These are phyloP conservation scores for Chorisops tibialis DNA, from an alignment of 2,888 invertebrate species.

Conservation along the genomic window DNA sequence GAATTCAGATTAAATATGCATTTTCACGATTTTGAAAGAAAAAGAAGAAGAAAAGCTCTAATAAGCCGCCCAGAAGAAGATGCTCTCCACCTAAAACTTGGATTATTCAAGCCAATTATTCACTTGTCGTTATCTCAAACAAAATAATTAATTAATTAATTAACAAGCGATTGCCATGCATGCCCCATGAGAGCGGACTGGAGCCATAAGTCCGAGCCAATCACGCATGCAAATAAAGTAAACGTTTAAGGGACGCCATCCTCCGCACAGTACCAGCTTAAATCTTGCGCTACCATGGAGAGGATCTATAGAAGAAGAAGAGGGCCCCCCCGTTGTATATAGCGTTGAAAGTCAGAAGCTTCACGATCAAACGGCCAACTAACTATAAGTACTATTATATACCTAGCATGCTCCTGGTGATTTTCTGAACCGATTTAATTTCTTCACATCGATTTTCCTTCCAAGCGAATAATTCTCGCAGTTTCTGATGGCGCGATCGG, in stretches of 20 bases:
- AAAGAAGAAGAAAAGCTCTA: not conserved
- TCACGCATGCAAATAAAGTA: slow-evolving; percentile 37
- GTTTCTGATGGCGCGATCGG: too few species aligned
- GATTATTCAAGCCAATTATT: slow-evolving; percentile 41
- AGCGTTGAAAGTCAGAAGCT: not conserved
- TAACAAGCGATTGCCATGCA: slow-evolving; percentile 47
- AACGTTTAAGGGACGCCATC: too few species aligned
- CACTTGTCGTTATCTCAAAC: slow-evolving; percentile 44
- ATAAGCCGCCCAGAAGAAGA: not conserved
- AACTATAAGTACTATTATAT: not conserved
- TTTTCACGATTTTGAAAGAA: not conserved
- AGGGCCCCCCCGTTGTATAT: not conserved
- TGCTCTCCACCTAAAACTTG: not conserved
- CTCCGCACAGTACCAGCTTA: too few species aligned
- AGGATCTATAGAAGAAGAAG: not conserved
- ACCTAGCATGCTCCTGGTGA: not conserved
- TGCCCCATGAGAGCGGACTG: slow-evolving; percentile 10
- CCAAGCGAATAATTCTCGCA: too few species aligned
- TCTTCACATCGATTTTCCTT: too few species aligned
- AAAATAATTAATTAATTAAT: slow-evolving; percentile 51
- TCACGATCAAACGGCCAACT: too few species aligned
- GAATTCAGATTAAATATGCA: not conserved
- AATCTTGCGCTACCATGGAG: not conserved
- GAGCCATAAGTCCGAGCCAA: slow-evolving; percentile 26
- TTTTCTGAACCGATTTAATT: too few species aligned